Percentiles rank a stretch among this genome's conserved stretches.
phyloP scores from a whole-genome alignment of 2,113 vertebrate species.

The Scomber colias region DNA sequence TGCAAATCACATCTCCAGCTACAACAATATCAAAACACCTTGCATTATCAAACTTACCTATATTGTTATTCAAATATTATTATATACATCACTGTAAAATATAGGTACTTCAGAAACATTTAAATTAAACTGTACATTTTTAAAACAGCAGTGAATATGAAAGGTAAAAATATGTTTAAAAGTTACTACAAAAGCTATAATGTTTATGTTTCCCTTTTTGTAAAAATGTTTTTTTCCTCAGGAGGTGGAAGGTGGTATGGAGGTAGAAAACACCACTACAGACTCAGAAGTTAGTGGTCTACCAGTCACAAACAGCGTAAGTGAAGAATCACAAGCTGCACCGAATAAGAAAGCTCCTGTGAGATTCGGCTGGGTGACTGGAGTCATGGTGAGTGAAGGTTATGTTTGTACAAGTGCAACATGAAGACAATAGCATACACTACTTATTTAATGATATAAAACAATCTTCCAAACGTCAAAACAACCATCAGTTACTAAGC shows the following conservation, averaged over 20 bases:
- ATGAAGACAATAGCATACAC: not conserved
- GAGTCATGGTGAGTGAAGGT: conserved; percentile 77
- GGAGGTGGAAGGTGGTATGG: conserved; percentile 52
- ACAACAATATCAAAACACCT: too few relatives aligned
- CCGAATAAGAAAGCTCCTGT: conserved; percentile 39
- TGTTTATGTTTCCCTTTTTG: too few relatives aligned
- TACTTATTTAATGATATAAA: not conserved
- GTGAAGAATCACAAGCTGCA: conserved; percentile 5
- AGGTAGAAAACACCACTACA: not conserved
- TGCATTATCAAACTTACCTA: too few relatives aligned
- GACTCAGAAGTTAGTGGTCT: conserved; percentile 38
- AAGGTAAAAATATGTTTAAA: not conserved
- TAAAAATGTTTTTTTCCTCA: conserved; percentile 27
- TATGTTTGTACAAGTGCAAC: not conserved
- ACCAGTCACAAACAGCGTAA: conserved; percentile 3
- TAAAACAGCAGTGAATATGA: not conserved
- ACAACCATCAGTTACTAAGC: too few relatives aligned
- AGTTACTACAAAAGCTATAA: too few relatives aligned
- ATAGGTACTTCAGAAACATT: too few relatives aligned
- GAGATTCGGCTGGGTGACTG: conserved; percentile 82
- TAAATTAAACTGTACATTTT: too few relatives aligned
- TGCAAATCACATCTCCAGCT: too few relatives aligned
- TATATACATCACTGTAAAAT: too few relatives aligned
- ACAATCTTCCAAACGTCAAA: not conserved
- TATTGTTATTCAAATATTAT: too few relatives aligned